Base-by-base conservation (phyloP, 2,797 vertebrate species). In the Argyrosomus regius region DNA sequence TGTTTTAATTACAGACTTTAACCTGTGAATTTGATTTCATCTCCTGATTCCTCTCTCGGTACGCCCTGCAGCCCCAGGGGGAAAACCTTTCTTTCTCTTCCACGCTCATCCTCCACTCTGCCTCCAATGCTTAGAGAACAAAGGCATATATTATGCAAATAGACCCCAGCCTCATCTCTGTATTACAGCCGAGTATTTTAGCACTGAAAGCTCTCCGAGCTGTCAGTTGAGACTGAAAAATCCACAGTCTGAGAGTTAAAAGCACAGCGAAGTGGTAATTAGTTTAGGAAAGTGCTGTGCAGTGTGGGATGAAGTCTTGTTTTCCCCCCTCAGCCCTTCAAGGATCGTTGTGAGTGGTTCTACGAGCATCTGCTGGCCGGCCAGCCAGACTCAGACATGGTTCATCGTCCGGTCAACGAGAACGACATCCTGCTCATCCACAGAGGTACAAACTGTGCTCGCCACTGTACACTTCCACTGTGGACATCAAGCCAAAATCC, bases 331-430 rank as follows among this genome's bases (percentile, higher is more conserved):
- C 85, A 99, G 98, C 97, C 98, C 3, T 99, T 99, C 94, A 99
- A 99, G 92, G 98, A 99, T 90, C 96, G 98, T 53, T 99, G 97
- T 70, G 98, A 99, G 87, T 99, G 98, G 98, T 99, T 99, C 94
- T 99, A 99, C 73, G 98, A 99, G 89, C 97, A 99, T 87, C 95
- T 99, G 84, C 95, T 97, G 78, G 96, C 96, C 0, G 96, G 97
- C 76, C 97, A 98, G 85, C 97, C 96, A 0, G 98, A 99, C 91
- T 98, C 97, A 0, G 98, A 99, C 90, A 99, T 99, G 98, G 98
- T 99, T 56, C 98, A 99, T 86, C 96, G 98, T 20, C 98, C 98
- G 13, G 97, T 99, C 91, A 98, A 95, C 85, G 98, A 99, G 92
- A 99, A 96, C 24, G 98, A 99, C 92, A 99, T 99, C 79, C 96